Conservation (phyloP, 2,888 invertebrate genomes). For the Strigamia maritima region DNA sequence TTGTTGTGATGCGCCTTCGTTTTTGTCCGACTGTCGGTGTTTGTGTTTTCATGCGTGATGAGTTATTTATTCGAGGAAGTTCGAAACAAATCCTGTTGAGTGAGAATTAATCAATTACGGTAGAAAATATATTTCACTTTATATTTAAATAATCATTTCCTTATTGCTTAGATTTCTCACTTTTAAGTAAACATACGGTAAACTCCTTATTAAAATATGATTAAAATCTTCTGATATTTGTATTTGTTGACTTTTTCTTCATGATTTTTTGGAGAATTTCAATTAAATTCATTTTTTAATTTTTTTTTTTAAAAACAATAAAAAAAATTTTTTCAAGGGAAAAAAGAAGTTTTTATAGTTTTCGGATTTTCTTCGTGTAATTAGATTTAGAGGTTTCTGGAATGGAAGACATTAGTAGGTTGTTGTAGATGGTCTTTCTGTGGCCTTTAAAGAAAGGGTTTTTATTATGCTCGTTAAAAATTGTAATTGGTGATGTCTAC, state of each 20-base stretch:
- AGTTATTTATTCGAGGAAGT: background rate
- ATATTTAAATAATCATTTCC: background rate
- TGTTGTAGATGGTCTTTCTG: background rate
- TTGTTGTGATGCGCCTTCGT: too few species aligned
- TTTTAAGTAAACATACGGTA: too few species aligned
- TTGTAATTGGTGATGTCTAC: background rate
- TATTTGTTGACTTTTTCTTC: too few species aligned
- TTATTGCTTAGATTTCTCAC: background rate
- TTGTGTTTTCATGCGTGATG: background rate
- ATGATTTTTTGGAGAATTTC: too few species aligned
- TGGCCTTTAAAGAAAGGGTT: background rate
- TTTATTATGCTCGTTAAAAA: background rate
- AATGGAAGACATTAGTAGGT: background rate
- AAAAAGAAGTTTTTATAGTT: background rate
- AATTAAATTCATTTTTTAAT: background rate
- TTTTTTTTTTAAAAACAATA: background rate
- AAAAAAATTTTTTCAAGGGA: too few species aligned
- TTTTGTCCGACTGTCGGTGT: too few species aligned
- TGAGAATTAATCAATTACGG: background rate
- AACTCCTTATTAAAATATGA: too few species aligned
- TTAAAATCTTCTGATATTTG: too few species aligned
- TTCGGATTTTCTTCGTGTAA: background rate
- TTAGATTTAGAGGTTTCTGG: background rate
- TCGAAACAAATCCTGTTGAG: background rate
- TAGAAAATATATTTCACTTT: background rate